Percentiles rank a stretch among this genome's conserved stretches.
These are phyloP conservation scores for Rhynchophorus ferrugineus DNA, from an alignment of 1,140 invertebrate genomes.

Conservation along the genomic window DNA sequence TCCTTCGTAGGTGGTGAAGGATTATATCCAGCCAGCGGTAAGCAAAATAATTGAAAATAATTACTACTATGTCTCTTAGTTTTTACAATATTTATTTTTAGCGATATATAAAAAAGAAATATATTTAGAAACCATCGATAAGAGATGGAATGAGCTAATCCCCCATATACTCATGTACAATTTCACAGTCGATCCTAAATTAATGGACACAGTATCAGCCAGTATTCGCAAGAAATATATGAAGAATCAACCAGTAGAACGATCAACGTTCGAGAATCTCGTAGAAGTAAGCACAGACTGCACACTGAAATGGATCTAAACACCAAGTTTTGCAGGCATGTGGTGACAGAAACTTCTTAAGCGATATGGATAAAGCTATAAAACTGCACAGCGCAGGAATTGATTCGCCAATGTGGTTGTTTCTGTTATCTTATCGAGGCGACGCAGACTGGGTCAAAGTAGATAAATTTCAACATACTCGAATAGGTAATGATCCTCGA, in stretches of 20 bases:
- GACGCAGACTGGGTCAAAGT: background rate
- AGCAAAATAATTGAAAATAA: background rate
- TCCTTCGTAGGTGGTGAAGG: constrained; percentile 38
- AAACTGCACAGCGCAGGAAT: background rate
- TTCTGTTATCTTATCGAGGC: background rate
- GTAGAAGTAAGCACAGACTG: background rate
- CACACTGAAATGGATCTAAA: background rate
- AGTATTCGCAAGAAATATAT: background rate
- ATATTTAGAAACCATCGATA: background rate
- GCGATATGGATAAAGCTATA: background rate
- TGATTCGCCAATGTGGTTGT: background rate
- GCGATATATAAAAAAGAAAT: background rate
- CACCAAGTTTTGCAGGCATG: background rate
- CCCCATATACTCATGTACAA: background rate
- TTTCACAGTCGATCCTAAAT: background rate
- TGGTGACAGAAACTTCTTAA: background rate
- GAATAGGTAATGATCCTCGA: background rate
- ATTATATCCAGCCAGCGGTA: constrained; percentile 38
- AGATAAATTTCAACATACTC: background rate
- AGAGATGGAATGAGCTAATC: background rate
- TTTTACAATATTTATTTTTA: background rate
- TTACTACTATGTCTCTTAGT: background rate
- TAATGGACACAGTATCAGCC: background rate
- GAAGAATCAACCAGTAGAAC: background rate
- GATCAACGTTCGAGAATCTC: background rate